Evolutionary conservation across 2,888 invertebrate species (phyloP), one percentile per base, ranked within the genome.

Genomic region (Physocephala rufipes): DNA sequence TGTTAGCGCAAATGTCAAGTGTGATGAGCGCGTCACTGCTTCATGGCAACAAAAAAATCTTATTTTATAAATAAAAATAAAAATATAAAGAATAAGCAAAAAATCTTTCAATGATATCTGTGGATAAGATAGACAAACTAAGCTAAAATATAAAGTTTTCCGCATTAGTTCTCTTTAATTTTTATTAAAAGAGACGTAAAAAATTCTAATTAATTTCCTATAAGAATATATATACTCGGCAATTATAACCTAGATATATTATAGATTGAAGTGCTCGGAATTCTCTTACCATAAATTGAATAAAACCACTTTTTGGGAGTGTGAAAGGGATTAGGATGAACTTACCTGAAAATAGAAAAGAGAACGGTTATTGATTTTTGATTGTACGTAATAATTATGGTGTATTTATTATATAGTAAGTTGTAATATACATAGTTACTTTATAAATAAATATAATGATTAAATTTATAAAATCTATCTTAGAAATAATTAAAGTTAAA

Each of bases 291-390:
- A 28, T 51, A 15, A 53, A 36, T 24, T 24, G 26, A 28, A 58
- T 9, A 58, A 28, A 58, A 24, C 26, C 7, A 4, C 24, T n/a
- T 51, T 24, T 26, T n/a, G 3, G 1, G 1, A 12, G 19, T n/a
- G 47, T 45, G 19, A 26, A 53, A 65, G 2, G 36, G 53, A 28
- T 51, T 61, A 43, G 26, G 59, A 49, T 28, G 55, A 76, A 79
- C 79, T 80, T 80, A 80, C 79, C 79, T 80, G 74, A 30, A 77
- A 77, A 72, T 70, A 70, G 49, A 65, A 59, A 15, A 67, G 24
- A 47, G 47, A 59, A 47, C 28, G 26, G 13, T 45, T 36, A 36
- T 36, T 4, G 9, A 36, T 7, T 36, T 36, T 36, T 36, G 9
- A 36, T 7, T 9, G 36, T 36, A 36, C n/a, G n/a, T n/a, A n/a